Evolutionary conservation across 2,797 vertebrate species (phyloP).

Genomic region (Buphagus erythrorhynchus): DNA sequence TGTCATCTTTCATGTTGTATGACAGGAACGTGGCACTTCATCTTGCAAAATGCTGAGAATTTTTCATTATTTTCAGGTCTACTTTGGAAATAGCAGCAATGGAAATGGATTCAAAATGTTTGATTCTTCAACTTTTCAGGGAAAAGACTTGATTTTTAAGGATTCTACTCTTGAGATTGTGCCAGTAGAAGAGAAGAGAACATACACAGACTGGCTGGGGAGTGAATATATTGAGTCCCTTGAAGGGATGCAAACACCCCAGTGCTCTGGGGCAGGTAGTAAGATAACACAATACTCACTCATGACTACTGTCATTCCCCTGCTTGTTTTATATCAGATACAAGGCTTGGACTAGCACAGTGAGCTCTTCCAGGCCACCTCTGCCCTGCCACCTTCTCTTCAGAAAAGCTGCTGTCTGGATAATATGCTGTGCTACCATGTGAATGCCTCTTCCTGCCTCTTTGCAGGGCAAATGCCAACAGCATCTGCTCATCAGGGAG

Average conservation of each 20-base stretch:
- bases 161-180: constrained; percentile 85
- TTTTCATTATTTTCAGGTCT: constrained; percentile 73
- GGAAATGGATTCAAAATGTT: constrained; percentile 89
- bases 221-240: constrained; percentile 85
- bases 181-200: constrained; percentile 83
- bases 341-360: not conserved
- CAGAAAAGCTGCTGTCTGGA: not conserved
- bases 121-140: constrained; percentile 83
- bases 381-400: not conserved
- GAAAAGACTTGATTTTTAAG: constrained; percentile 91
- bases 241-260: constrained; percentile 79
- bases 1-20: not conserved
- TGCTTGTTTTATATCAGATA: not conserved
- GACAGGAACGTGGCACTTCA: not conserved
- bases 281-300: not conserved
- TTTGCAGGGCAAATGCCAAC: not conserved
- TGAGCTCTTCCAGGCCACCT: not conserved
- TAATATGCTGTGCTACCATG: not conserved
- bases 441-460: not conserved
- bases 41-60: not conserved
- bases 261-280: constrained; percentile 69
- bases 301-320: not conserved
- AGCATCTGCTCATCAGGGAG: not conserved
- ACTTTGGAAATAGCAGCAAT: constrained; percentile 80
- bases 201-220: constrained; percentile 88